Evolutionary conservation across 2,888 invertebrate genomes (phyloP).

Genomic region (Tetranychus piercei): DNA sequence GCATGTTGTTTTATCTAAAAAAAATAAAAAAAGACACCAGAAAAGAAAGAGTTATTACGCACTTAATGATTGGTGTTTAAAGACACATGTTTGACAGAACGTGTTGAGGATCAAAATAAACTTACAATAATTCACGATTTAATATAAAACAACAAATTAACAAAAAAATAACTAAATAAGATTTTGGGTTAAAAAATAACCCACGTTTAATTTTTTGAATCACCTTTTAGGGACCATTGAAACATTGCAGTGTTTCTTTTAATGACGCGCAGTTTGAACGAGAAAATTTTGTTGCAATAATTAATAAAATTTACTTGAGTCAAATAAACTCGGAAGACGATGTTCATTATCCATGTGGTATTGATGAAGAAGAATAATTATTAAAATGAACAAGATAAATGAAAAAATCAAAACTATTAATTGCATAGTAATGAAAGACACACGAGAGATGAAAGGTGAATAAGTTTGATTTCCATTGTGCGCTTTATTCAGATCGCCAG

Average conservation of each 20-base stretch:
- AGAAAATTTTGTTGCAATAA: neutral
- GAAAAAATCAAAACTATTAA: neutral
- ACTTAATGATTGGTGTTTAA: too few species aligned
- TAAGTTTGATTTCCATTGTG: too few species aligned
- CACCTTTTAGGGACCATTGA: too few species aligned
- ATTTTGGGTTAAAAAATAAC: neutral
- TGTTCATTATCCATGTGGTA: neutral
- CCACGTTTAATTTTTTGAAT: neutral
- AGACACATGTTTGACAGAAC: too few species aligned
- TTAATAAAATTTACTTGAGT: neutral
- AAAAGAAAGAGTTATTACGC: too few species aligned
- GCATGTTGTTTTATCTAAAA: conserved; percentile 42
- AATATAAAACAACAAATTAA: neutral
- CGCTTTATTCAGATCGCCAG: too few species aligned
- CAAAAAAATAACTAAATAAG: neutral
- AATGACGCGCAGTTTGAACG: too few species aligned
- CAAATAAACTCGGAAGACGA: neutral
- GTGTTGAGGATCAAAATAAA: neutral
- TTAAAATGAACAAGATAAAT: neutral
- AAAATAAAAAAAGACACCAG: too few species aligned
- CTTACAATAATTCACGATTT: neutral
- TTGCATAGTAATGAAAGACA: neutral
- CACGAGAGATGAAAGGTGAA: neutral
- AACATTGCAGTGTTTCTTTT: too few species aligned
- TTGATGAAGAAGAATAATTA: neutral